These are phyloP conservation scores for Pantherophis vulpinus DNA, from an alignment of 2,797 vertebrate genomes.

Conservation along the genomic window DNA sequence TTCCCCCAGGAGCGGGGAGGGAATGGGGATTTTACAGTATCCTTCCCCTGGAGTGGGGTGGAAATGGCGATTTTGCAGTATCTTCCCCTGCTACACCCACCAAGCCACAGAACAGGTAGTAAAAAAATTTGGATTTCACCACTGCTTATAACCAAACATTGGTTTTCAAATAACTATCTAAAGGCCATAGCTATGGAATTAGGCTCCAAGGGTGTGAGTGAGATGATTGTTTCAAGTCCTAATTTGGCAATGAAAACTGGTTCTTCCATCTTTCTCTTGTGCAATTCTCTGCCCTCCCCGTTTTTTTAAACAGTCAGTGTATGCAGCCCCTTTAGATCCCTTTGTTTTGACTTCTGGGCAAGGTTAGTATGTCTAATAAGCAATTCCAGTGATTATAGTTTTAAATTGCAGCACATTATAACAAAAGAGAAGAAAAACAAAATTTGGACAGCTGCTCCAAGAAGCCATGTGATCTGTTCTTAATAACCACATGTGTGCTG, in stretches of 20 bases:
- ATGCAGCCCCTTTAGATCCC: slow-evolving; percentile 9
- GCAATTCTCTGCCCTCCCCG: not conserved
- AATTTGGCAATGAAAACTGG: not conserved
- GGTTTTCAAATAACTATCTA: not conserved
- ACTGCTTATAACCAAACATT: not conserved
- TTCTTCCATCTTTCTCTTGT: not conserved
- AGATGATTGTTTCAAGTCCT: not conserved
- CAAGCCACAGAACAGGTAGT: too few species aligned
- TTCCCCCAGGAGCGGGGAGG: too few species aligned
- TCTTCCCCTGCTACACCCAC: too few species aligned
- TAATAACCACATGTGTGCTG: slow-evolving; percentile 3
- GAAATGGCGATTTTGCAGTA: too few species aligned
- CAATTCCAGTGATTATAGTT: not conserved
- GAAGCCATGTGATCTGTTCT: not conserved
- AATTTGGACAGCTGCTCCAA: slow-evolving; percentile 9
- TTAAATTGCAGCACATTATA: slow-evolving; percentile 15
- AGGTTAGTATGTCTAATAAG: slow-evolving; percentile 1
- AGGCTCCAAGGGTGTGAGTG: not conserved
- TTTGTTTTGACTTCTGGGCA: not conserved
- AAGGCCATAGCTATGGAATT: not conserved
- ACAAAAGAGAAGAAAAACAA: slow-evolving; percentile 13
- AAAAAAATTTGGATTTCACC: too few species aligned
- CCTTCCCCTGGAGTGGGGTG: too few species aligned
- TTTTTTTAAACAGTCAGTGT: slow-evolving; percentile 6
- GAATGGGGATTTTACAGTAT: too few species aligned